phyloP scores from a whole-genome alignment of 2,888 invertebrate species.

The Sycophila texana region DNA sequence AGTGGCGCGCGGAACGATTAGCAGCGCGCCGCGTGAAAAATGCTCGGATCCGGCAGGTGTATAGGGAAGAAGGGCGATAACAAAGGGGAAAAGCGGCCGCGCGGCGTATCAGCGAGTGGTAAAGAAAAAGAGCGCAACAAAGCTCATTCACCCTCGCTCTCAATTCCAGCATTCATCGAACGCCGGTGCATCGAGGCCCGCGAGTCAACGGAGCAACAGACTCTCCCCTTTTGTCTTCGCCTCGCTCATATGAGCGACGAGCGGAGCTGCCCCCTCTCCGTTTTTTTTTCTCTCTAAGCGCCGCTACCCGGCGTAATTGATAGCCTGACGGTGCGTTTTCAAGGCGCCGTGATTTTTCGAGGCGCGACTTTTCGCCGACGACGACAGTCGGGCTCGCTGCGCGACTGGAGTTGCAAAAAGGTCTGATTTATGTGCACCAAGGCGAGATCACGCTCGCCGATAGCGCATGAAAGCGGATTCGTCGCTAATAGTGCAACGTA shows the following conservation, averaged over 20 bases:
- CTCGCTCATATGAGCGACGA: slow-evolving; percentile 32
- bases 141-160: slow-evolving; percentile 10
- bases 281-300: not conserved
- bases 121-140: not conserved
- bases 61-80: too few species aligned
- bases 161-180: slow-evolving; percentile 13
- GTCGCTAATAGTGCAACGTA: too few species aligned
- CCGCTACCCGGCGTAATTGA: too few species aligned
- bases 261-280: not conserved
- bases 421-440: too few species aligned
- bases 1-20: too few species aligned
- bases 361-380: too few species aligned
- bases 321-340: too few species aligned
- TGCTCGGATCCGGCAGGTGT: not conserved
- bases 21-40: not conserved
- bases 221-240: slow-evolving; percentile 41
- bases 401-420: too few species aligned
- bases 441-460: too few species aligned
- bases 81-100: not conserved
- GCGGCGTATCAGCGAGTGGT: not conserved
- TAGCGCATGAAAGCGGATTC: too few species aligned
- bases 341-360: slow-evolving; percentile 34
- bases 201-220: slow-evolving; percentile 49
- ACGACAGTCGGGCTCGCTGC: too few species aligned
- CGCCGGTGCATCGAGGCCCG: not conserved